Conservation (phyloP, 1,140 invertebrate genomes). For the Probaryconus sp. region DNA sequence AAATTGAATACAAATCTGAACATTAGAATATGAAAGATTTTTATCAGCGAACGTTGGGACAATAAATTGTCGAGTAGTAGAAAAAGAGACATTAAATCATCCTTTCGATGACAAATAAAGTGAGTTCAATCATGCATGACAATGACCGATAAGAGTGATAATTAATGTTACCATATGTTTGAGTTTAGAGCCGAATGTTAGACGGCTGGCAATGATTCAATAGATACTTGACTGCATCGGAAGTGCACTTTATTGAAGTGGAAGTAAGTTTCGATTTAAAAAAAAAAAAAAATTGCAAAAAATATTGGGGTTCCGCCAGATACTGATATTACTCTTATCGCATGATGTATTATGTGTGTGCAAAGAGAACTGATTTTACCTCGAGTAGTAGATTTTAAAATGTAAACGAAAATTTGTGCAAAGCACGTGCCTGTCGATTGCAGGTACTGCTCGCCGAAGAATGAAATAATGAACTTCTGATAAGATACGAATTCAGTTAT, state of each 20-base stretch:
- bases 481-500: not conserved
- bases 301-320: slow-evolving; percentile 18
- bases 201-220: slow-evolving; percentile 47
- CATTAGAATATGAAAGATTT: too few species aligned
- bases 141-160: slow-evolving; percentile 12
- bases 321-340: slow-evolving; percentile 34
- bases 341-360: slow-evolving; percentile 15
- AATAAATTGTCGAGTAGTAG: not conserved
- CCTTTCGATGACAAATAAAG: too few species aligned
- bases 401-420: slow-evolving; percentile 17
- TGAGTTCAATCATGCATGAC: too few species aligned
- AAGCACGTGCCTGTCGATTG: slow-evolving; percentile 17
- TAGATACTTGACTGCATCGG: slow-evolving; percentile 24
- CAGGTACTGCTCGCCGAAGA: slow-evolving; percentile 4
- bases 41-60: too few species aligned
- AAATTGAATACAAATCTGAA: too few species aligned
- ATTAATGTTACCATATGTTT: slow-evolving; percentile 26
- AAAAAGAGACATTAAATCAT: too few species aligned
- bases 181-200: slow-evolving; percentile 29
- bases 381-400: slow-evolving; percentile 6
- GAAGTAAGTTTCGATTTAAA: slow-evolving; percentile 40
- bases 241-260: slow-evolving; percentile 15
- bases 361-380: slow-evolving; percentile 12
- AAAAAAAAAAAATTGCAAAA: slow-evolving; percentile 23
- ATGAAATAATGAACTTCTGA: slow-evolving; percentile 14